Base-by-base conservation (phyloP, 2,888 invertebrate genomes). In the Hylaea fasciaria region DNA sequence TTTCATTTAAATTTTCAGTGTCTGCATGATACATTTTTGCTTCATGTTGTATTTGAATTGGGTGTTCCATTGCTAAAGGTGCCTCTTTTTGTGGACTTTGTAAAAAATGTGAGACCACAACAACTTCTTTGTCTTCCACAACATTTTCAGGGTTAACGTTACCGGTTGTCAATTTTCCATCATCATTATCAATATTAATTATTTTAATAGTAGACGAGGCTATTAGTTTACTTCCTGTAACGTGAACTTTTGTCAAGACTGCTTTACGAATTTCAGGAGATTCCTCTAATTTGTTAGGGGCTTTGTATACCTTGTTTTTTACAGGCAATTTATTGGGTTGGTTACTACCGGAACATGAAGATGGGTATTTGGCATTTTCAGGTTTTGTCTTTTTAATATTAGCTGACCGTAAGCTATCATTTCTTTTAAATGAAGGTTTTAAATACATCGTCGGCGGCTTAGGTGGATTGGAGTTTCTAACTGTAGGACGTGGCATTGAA, bases 51-150 rank as follows among this genome's bases (percentile, higher is more conserved):
- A 51, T 22, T 16, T 46, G 12, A 48, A 32, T 32, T 32, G 29
- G 40, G 43, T 62, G 62, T 16, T 60, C 49, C 29, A 39, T 39
- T 7, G 65, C 12, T 28, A 73, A 72, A 10, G 51, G 51, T 0
- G 64, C 53, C 43, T 76, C 71, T 16, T 43, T 76, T 2, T 75
- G 65, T 3, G 59, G 49, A 48, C 72, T 72, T 58, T 69, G 66
- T 45, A 68, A 67, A 9, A 71, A 41, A 62, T 62, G 62, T 12
- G 71, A 52, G 12, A 68, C 47, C 9, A 66, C 37, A 43, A 64
- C 57, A 16, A 64, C 28, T 43, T 78, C 71, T 49, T 73, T 67
- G 16, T 73, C 69, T 50, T 58, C 54, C 11, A 65, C 61, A 17
- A 53, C 9, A 13, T 69, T 70, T 32, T 67, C 37, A 39, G 29